Evolutionary conservation across 1,140 invertebrate species (phyloP).

Genomic region (Conopomorpha cramerella): DNA sequence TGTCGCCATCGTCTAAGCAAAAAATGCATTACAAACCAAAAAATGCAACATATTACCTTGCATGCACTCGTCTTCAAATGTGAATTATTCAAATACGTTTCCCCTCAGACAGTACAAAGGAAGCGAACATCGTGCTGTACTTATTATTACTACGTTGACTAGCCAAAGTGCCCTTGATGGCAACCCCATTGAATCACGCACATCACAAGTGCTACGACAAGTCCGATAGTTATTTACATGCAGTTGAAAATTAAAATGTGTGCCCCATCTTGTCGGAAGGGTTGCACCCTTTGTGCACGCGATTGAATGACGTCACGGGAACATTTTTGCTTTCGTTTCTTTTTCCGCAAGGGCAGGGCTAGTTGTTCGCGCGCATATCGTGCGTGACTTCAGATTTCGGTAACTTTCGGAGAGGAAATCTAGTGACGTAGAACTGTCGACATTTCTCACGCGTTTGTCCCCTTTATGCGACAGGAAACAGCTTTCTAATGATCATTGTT

Average conservation of each 20-base stretch:
- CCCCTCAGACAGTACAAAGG: conserved; percentile 9
- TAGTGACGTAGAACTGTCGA: too few species aligned
- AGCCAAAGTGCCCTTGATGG: conserved; percentile 50
- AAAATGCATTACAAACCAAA: too few species aligned
- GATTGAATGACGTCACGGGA: too few species aligned
- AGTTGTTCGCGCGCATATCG: conserved; percentile 15
- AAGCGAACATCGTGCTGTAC: conserved; percentile 33
- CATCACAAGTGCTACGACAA: conserved; percentile 53
- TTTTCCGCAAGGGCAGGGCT: too few species aligned
- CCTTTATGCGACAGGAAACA: conserved; percentile 46
- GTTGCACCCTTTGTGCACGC: conserved; percentile 49
- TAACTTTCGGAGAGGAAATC: too few species aligned
- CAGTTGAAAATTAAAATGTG: conserved; percentile 50
- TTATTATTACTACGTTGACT: conserved; percentile 55
- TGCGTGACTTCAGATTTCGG: too few species aligned
- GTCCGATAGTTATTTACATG: conserved; percentile 58
- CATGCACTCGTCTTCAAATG: too few species aligned
- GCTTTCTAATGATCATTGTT: conserved; percentile 57
- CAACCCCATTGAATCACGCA: conserved; percentile 37
- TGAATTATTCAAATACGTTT: too few species aligned
- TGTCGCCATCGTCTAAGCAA: too few species aligned
- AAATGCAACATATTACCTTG: too few species aligned
- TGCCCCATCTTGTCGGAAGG: conserved; percentile 49
- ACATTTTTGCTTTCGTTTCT: too few species aligned
- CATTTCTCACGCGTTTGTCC: too few species aligned